Conservation (phyloP, 2,797 vertebrate genomes). For the Mastacembelus armatus region DNA sequence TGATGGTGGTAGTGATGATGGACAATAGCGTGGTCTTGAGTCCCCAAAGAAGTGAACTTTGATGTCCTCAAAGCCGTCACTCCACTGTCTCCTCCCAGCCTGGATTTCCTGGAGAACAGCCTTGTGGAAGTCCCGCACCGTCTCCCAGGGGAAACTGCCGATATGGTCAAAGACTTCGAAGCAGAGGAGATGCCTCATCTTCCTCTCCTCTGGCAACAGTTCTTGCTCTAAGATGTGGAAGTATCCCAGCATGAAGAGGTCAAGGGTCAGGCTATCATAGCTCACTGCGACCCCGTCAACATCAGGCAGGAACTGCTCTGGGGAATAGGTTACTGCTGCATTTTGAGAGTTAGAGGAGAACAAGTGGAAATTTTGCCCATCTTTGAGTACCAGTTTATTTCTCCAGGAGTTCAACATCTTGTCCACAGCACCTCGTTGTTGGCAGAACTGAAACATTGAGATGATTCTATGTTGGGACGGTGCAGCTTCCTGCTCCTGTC, state of each 20-base stretch:
- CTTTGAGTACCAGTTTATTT: constrained; percentile 74
- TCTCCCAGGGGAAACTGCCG: constrained; percentile 91
- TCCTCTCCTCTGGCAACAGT: constrained; percentile 90
- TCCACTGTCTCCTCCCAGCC: constrained; percentile 90
- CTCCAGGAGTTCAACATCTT: constrained; percentile 91
- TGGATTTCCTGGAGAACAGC: constrained; percentile 92
- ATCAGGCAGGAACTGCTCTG: constrained; percentile 93
- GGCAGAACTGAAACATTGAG: constrained; percentile 82
- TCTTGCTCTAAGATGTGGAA: constrained; percentile 96
- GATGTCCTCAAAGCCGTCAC: constrained; percentile 93
- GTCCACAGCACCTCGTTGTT: constrained; percentile 76
- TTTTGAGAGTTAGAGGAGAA: constrained; percentile 75
- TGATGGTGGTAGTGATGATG: constrained; percentile 42
- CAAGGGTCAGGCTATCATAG: constrained; percentile 90
- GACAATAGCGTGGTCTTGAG: constrained; percentile 59
- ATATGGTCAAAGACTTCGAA: constrained; percentile 97
- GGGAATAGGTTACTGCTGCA: constrained; percentile 90
- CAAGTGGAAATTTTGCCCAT: constrained; percentile 53
- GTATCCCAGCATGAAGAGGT: constrained; percentile 98
- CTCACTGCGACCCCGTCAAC: constrained; percentile 84
- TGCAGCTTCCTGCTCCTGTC: constrained; percentile 42
- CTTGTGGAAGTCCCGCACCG: constrained; percentile 91
- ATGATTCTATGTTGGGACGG: constrained; percentile 44
- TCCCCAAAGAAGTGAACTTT: constrained; percentile 90
- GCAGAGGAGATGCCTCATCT: constrained; percentile 93